Evolutionary conservation across 2,888 invertebrate genomes (phyloP).

Genomic region (Dicyrtomina minuta): DNA sequence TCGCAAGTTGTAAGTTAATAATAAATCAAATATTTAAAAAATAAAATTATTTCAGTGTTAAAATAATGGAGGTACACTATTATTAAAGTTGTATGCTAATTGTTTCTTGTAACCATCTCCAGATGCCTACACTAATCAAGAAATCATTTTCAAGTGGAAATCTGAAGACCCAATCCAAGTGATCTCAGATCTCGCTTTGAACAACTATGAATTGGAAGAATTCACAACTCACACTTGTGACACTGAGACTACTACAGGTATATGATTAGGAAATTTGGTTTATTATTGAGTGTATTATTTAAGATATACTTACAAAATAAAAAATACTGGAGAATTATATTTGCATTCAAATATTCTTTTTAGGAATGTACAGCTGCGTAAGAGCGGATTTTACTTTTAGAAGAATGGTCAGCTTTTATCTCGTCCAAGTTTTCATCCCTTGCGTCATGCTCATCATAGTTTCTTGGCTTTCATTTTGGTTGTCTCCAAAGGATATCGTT

Average conservation of each 20-base stretch:
- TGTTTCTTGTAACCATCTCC: conserved; percentile 17
- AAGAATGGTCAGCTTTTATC: conserved; percentile 59
- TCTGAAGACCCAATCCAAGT: conserved; percentile 56
- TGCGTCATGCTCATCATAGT: conserved; percentile 56
- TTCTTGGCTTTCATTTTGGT: conserved; percentile 53
- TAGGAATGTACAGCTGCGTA: conserved; percentile 54
- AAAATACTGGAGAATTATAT: background rate
- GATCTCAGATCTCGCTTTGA: conserved; percentile 55
- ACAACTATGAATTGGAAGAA: conserved; percentile 56
- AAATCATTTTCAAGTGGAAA: conserved; percentile 57
- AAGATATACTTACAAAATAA: background rate
- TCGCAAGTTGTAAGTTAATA: conserved; percentile 58
- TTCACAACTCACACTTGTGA: conserved; percentile 56
- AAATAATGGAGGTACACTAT: background rate
- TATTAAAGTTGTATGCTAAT: background rate
- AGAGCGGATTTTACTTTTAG: conserved; percentile 57
- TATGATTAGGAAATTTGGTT: too few relatives aligned
- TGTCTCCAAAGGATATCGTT: conserved; percentile 44
- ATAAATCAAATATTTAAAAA: too few relatives aligned
- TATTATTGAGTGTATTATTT: conserved; percentile 13
- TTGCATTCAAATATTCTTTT: background rate
- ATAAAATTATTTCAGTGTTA: background rate
- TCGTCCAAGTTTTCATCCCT: conserved; percentile 60
- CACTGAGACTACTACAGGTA: conserved; percentile 57
- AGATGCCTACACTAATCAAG: conserved; percentile 59